Conservation (phyloP, 2,113 vertebrate species). For the Cynoglossus semilaevis region DNA sequence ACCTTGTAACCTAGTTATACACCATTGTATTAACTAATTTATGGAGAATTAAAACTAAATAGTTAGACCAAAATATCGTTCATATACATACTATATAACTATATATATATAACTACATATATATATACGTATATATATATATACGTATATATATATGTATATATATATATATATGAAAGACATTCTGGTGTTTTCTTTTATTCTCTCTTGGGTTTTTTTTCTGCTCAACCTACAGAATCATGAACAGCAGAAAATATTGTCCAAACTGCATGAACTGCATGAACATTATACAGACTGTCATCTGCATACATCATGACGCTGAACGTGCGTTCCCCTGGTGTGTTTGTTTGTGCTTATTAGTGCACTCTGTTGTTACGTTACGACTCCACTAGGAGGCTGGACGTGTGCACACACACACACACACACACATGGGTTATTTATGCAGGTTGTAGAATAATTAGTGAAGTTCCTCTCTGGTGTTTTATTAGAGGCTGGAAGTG, state of each 20-base stretch:
- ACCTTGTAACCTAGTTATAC: too few species aligned
- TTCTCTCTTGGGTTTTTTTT: conserved; percentile 19
- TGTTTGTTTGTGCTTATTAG: conserved; percentile 34
- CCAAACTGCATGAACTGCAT: conserved; percentile 4
- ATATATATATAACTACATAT: background rate
- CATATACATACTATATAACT: too few species aligned
- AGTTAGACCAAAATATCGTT: too few species aligned
- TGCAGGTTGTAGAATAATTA: conserved; percentile 59
- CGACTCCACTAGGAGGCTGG: conserved; percentile 22
- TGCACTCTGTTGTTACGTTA: conserved; percentile 18
- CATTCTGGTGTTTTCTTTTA: too few species aligned
- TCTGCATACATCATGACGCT: conserved; percentile 42
- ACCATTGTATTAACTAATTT: too few species aligned
- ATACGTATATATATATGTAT: too few species aligned
- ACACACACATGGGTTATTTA: conserved; percentile 49
- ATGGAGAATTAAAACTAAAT: too few species aligned
- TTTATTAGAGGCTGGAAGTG: conserved; percentile 37
- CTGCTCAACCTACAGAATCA: background rate
- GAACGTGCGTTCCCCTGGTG: background rate
- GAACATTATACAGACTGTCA: conserved; percentile 35
- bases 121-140: background rate
- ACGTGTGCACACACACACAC: conserved; percentile 27
- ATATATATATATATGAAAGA: too few species aligned
- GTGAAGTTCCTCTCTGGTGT: conserved; percentile 25
- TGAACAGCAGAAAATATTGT: background rate